A percentile compares a stretch with the other conserved stretches of the same genome.
Conservation (phyloP, 2,113 vertebrate genomes). For the Cheirogaleus medius region DNA sequence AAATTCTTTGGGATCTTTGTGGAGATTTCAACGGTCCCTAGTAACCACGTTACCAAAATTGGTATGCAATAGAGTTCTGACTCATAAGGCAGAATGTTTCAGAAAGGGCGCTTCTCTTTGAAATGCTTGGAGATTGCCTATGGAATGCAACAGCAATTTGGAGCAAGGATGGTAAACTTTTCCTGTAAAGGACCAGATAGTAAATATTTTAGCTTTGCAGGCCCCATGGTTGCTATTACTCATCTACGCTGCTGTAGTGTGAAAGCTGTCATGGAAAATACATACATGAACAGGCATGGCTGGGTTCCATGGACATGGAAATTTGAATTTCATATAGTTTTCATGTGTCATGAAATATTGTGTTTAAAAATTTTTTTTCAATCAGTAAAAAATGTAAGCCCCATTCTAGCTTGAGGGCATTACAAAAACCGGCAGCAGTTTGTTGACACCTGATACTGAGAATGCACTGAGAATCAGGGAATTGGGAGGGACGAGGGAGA, state of each 20-base stretch:
- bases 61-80: neutral
- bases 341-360: neutral
- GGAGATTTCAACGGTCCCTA: neutral
- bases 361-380: neutral
- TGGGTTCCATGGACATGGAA: neutral
- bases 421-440: neutral
- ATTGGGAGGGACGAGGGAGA: neutral
- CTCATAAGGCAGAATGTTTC: neutral
- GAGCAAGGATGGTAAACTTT: neutral
- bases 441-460: neutral
- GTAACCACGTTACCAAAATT: neutral
- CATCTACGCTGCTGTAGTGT: neutral
- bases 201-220: conserved; percentile 1
- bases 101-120: neutral
- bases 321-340: conserved; percentile 16
- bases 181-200: neutral
- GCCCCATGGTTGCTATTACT: neutral
- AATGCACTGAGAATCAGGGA: neutral
- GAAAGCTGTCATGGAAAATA: neutral
- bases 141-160: neutral
- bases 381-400: neutral
- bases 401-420: neutral
- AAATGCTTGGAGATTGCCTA: neutral
- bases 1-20: neutral
- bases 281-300: neutral